Conservation (phyloP, 2,888 invertebrate species). For the Andrena hattorfiana region DNA sequence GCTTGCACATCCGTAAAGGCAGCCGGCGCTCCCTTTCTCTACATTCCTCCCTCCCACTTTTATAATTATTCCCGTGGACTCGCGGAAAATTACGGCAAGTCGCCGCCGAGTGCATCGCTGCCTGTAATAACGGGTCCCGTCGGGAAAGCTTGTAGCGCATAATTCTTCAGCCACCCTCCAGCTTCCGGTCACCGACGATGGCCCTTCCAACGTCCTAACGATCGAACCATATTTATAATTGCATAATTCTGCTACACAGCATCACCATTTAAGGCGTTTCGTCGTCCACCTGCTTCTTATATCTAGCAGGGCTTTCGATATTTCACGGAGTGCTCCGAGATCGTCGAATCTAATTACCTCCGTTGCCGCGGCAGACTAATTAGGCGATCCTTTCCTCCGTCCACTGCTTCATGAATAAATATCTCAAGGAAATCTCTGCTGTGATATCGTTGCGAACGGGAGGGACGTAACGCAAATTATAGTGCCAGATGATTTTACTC, state of each 20-base stretch:
- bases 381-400: too few species aligned
- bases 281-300: background rate
- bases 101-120: conserved; percentile 46
- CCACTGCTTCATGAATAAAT: too few species aligned
- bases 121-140: conserved; percentile 50
- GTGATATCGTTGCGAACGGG: too few species aligned
- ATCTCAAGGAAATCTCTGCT: too few species aligned
- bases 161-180: conserved; percentile 27
- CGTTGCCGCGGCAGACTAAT: background rate
- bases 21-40: conserved; percentile 17
- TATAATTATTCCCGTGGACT: conserved; percentile 64
- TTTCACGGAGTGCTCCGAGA: background rate
- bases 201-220: conserved; percentile 43
- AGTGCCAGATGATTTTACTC: too few species aligned
- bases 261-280: conserved; percentile 14
- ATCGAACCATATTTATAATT: conserved; percentile 43
- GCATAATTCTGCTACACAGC: conserved; percentile 8
- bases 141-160: conserved; percentile 52
- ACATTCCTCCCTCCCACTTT: conserved; percentile 50
- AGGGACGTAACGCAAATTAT: too few species aligned
- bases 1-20: conserved; percentile 56
- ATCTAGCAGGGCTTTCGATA: background rate
- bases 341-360: background rate
- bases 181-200: conserved; percentile 51
- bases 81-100: conserved; percentile 51